These are phyloP conservation scores for Netelia melanura DNA, from an alignment of 2,888 invertebrate species.

Conservation along the genomic window DNA sequence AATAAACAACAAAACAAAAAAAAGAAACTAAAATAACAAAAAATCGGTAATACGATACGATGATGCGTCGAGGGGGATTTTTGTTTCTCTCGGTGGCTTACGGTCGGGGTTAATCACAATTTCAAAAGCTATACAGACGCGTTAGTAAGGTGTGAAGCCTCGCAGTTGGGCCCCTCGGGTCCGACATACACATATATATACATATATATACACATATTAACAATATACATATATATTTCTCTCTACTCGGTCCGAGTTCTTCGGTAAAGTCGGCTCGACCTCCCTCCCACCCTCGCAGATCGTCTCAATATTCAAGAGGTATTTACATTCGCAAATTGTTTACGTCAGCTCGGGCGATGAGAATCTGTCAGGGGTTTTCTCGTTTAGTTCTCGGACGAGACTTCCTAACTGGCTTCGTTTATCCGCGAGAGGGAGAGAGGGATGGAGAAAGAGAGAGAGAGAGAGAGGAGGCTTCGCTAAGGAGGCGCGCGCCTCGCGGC, in stretches of 20 bases:
- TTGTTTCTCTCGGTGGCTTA: conserved; percentile 11
- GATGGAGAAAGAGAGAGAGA: too few species aligned
- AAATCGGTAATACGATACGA: conserved; percentile 23
- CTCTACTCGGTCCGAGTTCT: conserved; percentile 29
- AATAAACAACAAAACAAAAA: conserved; percentile 17
- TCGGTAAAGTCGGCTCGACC: background rate
- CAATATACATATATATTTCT: conserved; percentile 21
- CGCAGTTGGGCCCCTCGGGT: conserved; percentile 65
- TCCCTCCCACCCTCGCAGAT: conserved; percentile 61
- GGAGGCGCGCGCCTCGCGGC: conserved; percentile 63
- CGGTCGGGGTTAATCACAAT: conserved; percentile 76
- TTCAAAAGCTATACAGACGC: conserved; percentile 80
- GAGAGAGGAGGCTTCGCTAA: background rate
- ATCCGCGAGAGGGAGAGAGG: conserved; percentile 14
- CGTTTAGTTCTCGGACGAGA: conserved; percentile 72
- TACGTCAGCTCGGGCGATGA: conserved; percentile 82
- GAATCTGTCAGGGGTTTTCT: conserved; percentile 81
- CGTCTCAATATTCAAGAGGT: conserved; percentile 82
- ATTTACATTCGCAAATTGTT: conserved; percentile 84
- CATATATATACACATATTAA: conserved; percentile 14
- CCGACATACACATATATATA: conserved; percentile 22
- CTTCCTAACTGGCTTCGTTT: conserved; percentile 64
- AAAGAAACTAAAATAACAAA: background rate
- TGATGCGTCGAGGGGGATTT: conserved; percentile 35
- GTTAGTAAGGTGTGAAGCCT: conserved; percentile 77